Percentiles rank a stretch among this genome's conserved stretches.
These are phyloP conservation scores for Temnothorax rugatulus DNA, from an alignment of 2,888 invertebrate species.

Conservation along the genomic window DNA sequence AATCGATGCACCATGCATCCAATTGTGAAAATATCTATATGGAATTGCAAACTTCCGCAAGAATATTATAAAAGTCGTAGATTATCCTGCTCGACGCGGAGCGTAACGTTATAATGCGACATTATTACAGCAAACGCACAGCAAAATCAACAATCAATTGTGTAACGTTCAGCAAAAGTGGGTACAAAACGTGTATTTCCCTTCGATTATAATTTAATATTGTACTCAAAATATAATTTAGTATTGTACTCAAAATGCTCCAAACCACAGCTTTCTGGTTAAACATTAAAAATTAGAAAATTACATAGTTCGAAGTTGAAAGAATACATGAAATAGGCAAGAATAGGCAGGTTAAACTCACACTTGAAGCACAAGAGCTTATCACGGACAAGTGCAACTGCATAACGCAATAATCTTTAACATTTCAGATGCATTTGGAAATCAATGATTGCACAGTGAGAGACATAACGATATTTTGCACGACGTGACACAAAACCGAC, in stretches of 20 bases:
- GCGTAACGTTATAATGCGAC: slow-evolving; percentile 2
- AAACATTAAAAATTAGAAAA: neutral
- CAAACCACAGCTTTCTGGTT: neutral
- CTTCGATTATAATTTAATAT: neutral
- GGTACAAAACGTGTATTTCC: neutral
- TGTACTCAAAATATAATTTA: neutral
- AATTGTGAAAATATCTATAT: neutral
- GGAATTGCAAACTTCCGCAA: neutral
- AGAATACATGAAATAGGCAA: neutral
- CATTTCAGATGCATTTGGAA: neutral
- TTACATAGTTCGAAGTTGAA: neutral
- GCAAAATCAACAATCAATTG: neutral
- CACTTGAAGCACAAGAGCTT: slow-evolving; percentile 1
- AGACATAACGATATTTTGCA: neutral
- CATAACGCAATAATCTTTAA: slow-evolving; percentile 15
- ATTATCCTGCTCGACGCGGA: neutral
- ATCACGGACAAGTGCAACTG: slow-evolving; percentile 21
- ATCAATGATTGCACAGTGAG: neutral
- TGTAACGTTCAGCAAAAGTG: neutral
- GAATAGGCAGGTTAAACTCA: slow-evolving; percentile 10
- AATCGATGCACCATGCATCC: neutral
- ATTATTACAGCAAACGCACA: neutral
- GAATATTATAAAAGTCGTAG: neutral
- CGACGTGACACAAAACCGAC: neutral
- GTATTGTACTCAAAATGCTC: neutral